These are phyloP conservation scores for Tipula lateralis DNA, from an alignment of 2,888 invertebrate genomes.

Conservation along the genomic window DNA sequence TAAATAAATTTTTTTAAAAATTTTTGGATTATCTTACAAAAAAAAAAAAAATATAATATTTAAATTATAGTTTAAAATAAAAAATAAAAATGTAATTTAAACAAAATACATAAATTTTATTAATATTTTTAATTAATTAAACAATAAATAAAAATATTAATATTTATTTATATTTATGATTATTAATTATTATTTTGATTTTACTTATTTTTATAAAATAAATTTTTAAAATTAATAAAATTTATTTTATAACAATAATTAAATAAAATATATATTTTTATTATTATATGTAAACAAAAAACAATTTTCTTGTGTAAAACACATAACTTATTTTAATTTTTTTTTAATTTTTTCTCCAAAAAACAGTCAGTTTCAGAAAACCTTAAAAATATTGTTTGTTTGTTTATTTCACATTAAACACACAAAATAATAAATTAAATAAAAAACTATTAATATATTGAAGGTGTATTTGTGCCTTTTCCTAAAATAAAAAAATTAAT, in stretches of 20 bases:
- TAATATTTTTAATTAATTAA: background rate
- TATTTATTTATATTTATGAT: background rate
- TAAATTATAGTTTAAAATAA: background rate
- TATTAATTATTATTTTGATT: background rate
- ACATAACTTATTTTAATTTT: background rate
- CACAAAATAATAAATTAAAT: background rate
- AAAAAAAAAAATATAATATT: background rate
- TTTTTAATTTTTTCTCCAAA: too few relatives aligned
- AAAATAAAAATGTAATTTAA: background rate
- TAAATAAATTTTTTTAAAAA: background rate
- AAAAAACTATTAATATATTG: background rate
- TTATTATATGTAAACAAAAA: background rate
- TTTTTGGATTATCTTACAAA: conserved; percentile 15
- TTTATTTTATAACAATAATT: background rate
- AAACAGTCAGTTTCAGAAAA: background rate
- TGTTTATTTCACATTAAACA: background rate
- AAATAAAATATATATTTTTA: background rate
- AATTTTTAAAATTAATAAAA: background rate
- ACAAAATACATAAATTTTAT: background rate
- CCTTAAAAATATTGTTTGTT: conserved; percentile 7
- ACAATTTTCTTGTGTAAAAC: background rate
- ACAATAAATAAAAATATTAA: background rate
- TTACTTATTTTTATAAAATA: background rate
- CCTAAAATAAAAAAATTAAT: conserved; percentile 9
- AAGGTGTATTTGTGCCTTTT: conserved; percentile 24